Base-by-base conservation (phyloP, 1,140 invertebrate species). In the Drosophila nannoptera region DNA sequence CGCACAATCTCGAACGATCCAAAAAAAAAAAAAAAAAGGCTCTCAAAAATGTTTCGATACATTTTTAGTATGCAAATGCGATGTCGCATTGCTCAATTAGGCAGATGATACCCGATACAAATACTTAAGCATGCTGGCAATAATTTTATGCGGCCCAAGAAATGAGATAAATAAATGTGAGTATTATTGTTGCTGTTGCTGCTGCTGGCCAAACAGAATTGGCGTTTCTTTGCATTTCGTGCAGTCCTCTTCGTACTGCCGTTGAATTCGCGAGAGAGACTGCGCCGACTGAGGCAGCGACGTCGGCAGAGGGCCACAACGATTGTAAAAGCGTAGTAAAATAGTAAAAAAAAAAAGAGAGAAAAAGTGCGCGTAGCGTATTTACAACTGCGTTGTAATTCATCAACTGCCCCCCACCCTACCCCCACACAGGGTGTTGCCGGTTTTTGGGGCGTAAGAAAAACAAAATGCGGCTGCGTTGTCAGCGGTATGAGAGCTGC, bases 341-440 rank as follows among this genome's bases (percentile, higher is more conserved):
- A 69, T 67, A 69, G 43, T 60, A 42, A 59, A 7, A 43, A 48
- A 5, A 36, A 43, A 49, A 49, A 22, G 43, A 52, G 35, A 59
- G 62, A 48, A 32, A 35, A 48, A 31, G 32, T 69, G 46, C 43
- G 68, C 53, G 52, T 69, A 56, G 53, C 61, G 55, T 60, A 59
- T 69, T 82, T 82, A 82, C 67, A 64, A 70, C 76, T 76, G 73
- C 73, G 72, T 70, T 78, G 80, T 83, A 83, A 83, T 83, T 83
- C 80, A 83, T 83, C 76, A 84, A 80, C 66, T 62, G 46, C 49
- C 42, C 54, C 11, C 16, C 43, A n/a, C 43, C 60, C 40, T 53
- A 29, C 31, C 7, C 22, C 1, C 4, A 45, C 61, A 75, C 80
- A 81, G 76, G 78, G 80, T 83, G 80, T 50, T 49, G 64, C 62